Percentiles rank a stretch among this genome's conserved stretches.
phyloP scores from a whole-genome alignment of 2,113 vertebrate species.

The Oophaga pumilio region DNA sequence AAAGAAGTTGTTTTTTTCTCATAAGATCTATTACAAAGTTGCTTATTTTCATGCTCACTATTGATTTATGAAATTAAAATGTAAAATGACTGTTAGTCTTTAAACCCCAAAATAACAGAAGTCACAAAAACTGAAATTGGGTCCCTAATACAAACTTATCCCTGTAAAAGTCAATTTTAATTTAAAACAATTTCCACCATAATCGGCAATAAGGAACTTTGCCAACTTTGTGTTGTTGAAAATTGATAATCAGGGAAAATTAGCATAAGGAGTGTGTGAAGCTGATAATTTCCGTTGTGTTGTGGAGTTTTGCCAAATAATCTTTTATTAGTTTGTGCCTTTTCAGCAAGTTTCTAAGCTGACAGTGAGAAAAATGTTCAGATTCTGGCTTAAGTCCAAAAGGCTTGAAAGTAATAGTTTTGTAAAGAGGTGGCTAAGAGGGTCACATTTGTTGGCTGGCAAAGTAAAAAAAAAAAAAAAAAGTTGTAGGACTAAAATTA shows the following conservation, averaged over 20 bases:
- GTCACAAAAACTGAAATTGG: neutral
- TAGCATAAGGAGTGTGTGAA: slow-evolving; percentile 34
- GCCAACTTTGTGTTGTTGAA: slow-evolving; percentile 1
- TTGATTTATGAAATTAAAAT: too few species aligned
- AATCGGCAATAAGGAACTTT: neutral
- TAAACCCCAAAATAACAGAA: neutral
- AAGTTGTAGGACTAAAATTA: neutral
- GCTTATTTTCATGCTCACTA: too few species aligned
- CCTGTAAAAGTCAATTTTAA: neutral
- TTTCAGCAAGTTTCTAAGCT: slow-evolving; percentile 48
- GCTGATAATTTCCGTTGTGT: slow-evolving; percentile 4
- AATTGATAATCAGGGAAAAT: slow-evolving; percentile 28
- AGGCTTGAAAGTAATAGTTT: slow-evolving; percentile 50
- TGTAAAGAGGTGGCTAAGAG: slow-evolving; percentile 23
- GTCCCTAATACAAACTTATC: neutral
- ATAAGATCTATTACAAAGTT: too few species aligned
- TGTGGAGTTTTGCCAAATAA: slow-evolving; percentile 40
- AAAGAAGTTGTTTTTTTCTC: too few species aligned
- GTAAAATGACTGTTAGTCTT: too few species aligned
- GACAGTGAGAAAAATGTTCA: slow-evolving; percentile 36
- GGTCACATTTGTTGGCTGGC: slow-evolving; percentile 21
- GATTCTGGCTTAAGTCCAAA: slow-evolving; percentile 20
- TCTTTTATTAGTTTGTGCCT: slow-evolving; percentile 44
- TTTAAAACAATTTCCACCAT: neutral
- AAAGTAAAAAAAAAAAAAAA: neutral